phyloP scores from a whole-genome alignment of 53 echinoderm and acorn worm species.

The Mesocentrotus franciscanus region DNA sequence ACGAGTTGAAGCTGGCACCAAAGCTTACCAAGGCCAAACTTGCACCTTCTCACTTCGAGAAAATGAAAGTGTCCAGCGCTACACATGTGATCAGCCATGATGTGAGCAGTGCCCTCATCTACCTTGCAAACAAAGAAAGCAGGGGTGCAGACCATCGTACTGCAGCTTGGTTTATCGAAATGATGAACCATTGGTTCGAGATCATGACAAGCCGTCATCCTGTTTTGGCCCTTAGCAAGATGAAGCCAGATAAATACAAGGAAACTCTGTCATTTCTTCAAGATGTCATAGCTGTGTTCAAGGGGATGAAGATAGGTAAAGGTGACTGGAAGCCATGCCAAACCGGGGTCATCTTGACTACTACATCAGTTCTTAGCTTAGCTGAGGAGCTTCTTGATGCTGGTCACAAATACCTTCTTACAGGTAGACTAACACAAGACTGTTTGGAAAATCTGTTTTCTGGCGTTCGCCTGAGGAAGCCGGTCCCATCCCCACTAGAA shows the following conservation, averaged over 20 bases:
- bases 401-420: slow-evolving; percentile 72
- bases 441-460: slow-evolving; percentile 79
- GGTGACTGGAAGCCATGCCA: slow-evolving; percentile 82
- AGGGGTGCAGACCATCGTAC: slow-evolving; percentile 19
- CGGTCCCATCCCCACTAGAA: slow-evolving; percentile 79
- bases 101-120: slow-evolving; percentile 56
- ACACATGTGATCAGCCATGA: slow-evolving; percentile 67
- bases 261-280: background rate
- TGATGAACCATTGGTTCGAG: slow-evolving; percentile 69
- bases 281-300: slow-evolving; percentile 69
- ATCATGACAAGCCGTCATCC: slow-evolving; percentile 75
- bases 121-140: slow-evolving; percentile 70
- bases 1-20: slow-evolving; percentile 75
- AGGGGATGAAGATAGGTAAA: slow-evolving; percentile 68
- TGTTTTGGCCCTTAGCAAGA: slow-evolving; percentile 73
- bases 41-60: slow-evolving; percentile 77
- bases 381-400: slow-evolving; percentile 73
- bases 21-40: slow-evolving; percentile 63
- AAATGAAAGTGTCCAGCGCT: slow-evolving; percentile 82
- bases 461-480: slow-evolving; percentile 71
- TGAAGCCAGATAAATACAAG: slow-evolving; percentile 53
- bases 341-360: slow-evolving; percentile 72
- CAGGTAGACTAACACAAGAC: slow-evolving; percentile 75
- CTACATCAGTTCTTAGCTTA: slow-evolving; percentile 71
- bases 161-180: slow-evolving; percentile 78